Evolutionary conservation across 2,113 vertebrate species (phyloP), one percentile per base, ranked within the genome.

Genomic region (Morone saxatilis): DNA sequence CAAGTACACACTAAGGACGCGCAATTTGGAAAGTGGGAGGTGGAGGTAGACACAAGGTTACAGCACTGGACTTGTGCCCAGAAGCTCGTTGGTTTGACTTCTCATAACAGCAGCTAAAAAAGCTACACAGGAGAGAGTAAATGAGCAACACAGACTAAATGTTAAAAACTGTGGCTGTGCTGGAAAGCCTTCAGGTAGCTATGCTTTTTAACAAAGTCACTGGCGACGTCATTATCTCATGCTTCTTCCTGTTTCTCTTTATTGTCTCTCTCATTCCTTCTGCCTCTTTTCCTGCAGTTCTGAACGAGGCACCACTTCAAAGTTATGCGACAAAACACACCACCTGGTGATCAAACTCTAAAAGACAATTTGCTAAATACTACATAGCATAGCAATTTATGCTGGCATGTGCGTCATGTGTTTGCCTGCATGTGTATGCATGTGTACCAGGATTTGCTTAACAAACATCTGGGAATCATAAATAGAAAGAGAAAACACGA

Each of bases 401-500:
- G 59, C 45, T 60, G 31, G 59, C 19, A 5, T 60, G 76, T 76
- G 47, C 36, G 22, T 76, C 4, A 63, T 73, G 41, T 16, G 13
- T 63, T 38, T 36, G 38, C 31, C 31, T 31, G 2, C 1, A 31
- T 31, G 10, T 13, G 45, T 45, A 43, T 36, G 50, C 50, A 66
- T 78, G 60, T 80, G 48, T 25, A 36, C 9, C 17, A n/a, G 31
- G 54, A 76, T 82, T 65, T 81, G 66, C 72, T 63, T 85, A 60
- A 81, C 61, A 86, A 90, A 90, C 92, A 93, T 93, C 77, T 92
- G 88, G 87, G 78, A 91, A 81, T 90, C 80, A 82, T 88, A 84
- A 86, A 82, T 82, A 81, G 48, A 68, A 86, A 84, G 77, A 76
- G 84, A 85, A 79, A 82, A 65, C 25, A 43, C 81, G 79, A 48